Evolutionary conservation across 2,888 invertebrate species (phyloP).

Genomic region (Ashinkailepas kermadecensis): DNA sequence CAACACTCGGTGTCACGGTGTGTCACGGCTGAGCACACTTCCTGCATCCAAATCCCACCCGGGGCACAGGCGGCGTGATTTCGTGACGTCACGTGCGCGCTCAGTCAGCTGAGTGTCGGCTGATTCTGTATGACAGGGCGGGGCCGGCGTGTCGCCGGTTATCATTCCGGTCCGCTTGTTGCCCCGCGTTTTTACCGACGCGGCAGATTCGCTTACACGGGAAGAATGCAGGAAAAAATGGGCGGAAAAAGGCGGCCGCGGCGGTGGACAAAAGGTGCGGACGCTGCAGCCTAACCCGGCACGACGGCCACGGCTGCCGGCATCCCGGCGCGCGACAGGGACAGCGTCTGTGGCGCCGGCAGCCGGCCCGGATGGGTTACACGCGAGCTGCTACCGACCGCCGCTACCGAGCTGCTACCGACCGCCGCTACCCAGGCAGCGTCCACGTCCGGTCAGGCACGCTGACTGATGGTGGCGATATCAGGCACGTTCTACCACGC

Average conservation of each 20-base stretch:
- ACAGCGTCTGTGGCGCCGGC: background rate
- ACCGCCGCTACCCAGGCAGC: too few species aligned
- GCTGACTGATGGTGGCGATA: too few species aligned
- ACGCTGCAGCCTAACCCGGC: background rate
- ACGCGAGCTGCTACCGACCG: background rate
- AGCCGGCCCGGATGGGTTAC: background rate
- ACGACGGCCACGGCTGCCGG: background rate
- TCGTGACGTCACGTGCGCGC: background rate
- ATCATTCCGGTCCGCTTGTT: slow-evolving; percentile 10
- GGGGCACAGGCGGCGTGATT: background rate
- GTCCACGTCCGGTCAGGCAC: too few species aligned
- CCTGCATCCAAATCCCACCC: too few species aligned
- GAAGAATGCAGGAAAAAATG: slow-evolving; percentile 19
- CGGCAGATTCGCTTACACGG: background rate
- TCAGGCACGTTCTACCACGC: too few species aligned
- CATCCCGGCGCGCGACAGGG: background rate
- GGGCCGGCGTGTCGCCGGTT: slow-evolving; percentile 1
- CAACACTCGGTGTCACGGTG: too few species aligned
- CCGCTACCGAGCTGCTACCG: background rate
- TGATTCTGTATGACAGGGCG: slow-evolving; percentile 9
- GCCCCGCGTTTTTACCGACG: background rate
- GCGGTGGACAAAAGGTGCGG: slow-evolving; percentile 8
- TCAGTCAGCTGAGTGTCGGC: background rate
- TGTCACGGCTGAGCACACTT: too few species aligned
- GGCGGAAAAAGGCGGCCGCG: background rate